Evolutionary conservation across 2,888 invertebrate genomes (phyloP).

Genomic region (Globia sparganii): DNA sequence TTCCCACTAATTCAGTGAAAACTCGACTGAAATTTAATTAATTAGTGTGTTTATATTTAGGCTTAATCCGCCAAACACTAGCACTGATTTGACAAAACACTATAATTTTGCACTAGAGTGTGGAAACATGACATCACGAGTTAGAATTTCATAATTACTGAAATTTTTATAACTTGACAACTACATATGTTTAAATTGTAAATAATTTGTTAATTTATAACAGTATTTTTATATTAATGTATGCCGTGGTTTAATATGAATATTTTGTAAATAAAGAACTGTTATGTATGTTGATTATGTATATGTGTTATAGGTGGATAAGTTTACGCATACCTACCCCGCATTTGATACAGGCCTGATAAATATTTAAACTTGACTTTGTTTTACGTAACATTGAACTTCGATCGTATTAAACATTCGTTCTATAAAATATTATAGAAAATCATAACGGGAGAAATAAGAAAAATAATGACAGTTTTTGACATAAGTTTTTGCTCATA

Average conservation of each 20-base stretch:
- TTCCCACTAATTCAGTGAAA: slow-evolving; percentile 49
- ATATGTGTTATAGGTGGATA: slow-evolving; percentile 63
- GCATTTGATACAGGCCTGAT: slow-evolving; percentile 62
- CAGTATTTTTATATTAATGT: slow-evolving; percentile 81
- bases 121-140: slow-evolving; percentile 65
- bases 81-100: slow-evolving; percentile 69
- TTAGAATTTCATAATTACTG: slow-evolving; percentile 59
- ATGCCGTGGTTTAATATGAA: slow-evolving; percentile 72
- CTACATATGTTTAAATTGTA: slow-evolving; percentile 66
- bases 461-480: not conserved
- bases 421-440: not conserved
- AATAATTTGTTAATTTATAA: slow-evolving; percentile 74
- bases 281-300: slow-evolving; percentile 68
- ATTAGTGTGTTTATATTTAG: slow-evolving; percentile 61
- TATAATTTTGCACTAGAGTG: slow-evolving; percentile 68
- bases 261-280: slow-evolving; percentile 72
- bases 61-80: slow-evolving; percentile 67
- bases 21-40: slow-evolving; percentile 65
- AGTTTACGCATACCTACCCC: slow-evolving; percentile 59
- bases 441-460: not conserved
- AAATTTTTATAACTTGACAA: slow-evolving; percentile 58
- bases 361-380: slow-evolving; percentile 9
- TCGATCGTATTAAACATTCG: not conserved
- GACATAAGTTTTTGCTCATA: not conserved
- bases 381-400: not conserved